Conservation (phyloP, 2,113 vertebrate genomes). For the Prunella fulvescens region DNA sequence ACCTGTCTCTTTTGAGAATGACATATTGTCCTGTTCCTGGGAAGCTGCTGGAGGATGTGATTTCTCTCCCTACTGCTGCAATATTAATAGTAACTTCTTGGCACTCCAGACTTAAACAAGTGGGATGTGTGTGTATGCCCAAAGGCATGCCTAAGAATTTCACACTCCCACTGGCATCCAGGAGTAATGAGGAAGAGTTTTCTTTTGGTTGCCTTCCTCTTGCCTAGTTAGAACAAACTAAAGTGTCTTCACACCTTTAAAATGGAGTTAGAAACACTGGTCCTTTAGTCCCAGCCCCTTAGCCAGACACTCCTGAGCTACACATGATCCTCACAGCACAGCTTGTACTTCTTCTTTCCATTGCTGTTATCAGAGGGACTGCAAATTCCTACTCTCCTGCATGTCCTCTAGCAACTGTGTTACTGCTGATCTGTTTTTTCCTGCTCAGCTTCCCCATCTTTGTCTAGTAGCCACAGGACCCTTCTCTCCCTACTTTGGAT, state of each 20-base stretch:
- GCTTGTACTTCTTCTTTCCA: background rate
- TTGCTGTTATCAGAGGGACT: background rate
- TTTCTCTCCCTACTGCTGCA: background rate
- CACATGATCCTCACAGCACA: background rate
- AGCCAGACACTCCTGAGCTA: background rate
- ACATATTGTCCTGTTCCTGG: background rate
- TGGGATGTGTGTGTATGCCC: background rate
- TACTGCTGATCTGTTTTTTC: background rate
- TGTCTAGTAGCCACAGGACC: background rate
- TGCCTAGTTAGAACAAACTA: background rate
- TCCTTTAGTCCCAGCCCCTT: background rate
- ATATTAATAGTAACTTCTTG: background rate
- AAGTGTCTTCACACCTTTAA: background rate
- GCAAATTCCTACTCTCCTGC: background rate
- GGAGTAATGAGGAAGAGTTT: background rate
- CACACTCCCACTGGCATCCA: background rate
- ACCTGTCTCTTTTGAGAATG: background rate
- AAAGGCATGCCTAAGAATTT: background rate
- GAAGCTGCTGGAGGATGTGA: background rate
- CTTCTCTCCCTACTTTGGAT: background rate
- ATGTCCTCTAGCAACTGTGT: rapidly evolving
- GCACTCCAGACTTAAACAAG: background rate
- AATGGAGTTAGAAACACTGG: background rate
- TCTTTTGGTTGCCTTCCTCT: background rate
- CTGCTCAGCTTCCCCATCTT: background rate